Base-by-base conservation (phyloP, 2,797 vertebrate species). In the Lutjanus campechanus region DNA sequence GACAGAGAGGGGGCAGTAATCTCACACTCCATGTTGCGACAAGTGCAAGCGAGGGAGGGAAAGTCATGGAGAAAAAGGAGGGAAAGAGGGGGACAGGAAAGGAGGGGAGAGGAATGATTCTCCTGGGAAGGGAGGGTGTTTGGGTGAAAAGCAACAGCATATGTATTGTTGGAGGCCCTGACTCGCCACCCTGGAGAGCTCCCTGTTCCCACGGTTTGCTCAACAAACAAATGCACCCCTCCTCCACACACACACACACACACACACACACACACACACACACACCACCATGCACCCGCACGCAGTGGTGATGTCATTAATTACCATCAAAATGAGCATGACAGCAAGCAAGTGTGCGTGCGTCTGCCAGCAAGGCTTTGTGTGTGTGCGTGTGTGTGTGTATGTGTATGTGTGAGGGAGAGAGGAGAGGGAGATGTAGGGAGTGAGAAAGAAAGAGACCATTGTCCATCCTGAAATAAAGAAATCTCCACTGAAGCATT, bases 401-500 rank as follows among this genome's bases (percentile, higher is more conserved):
- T 84, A 75, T 69, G 83, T 72, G 79, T 71, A 70, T 40, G 36
- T 59, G 63, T 77, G 55, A 41, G 55, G 19, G 67, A 56, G 63
- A 25, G 74, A 73, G 82, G 85, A 69, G 80, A 80, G 88, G 81
- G 89, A 87, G 89, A 89, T 79, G 81, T 82, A 82, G 92, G 83
- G 88, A 91, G 83, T 36, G 81, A 91, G 85, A 90, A 92, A 96
- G 93, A 96, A 96, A 96, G 94, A 90, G 86, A 91, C 95, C 86
- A 96, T 96, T 96, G 95, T 96, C 92, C 93, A 81, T 89, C 90
- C 84, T 92, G 91, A 96, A 97, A 97, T 97, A 97, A 97, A 97
- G 97, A 97, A 97, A 97, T 97, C 96, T 97, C 96, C 95, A 96
- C 96, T 98, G 96, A 96, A 96, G 96, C 97, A 97, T 97, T 97